Base-by-base conservation (phyloP, 2,888 invertebrate species). In the Chydorus sphaericus region DNA sequence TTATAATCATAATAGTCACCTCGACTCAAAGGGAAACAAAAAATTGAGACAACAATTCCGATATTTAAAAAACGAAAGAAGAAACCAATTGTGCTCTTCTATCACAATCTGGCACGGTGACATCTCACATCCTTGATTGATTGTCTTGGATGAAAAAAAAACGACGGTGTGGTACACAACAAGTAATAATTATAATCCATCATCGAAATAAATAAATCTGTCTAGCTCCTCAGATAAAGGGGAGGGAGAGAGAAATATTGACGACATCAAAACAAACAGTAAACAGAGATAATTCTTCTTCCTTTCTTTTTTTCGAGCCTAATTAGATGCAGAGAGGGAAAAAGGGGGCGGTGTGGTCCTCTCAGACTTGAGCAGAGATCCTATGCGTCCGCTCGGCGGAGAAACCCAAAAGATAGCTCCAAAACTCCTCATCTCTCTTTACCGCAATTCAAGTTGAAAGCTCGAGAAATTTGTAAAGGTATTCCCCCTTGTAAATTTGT, bases 81-180 rank as follows among this genome's bases (percentile, higher is more conserved):
- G n/a, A 44, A 44, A 16, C 44, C 20, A 44, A 44, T 44, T 44
- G 44, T 44, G 44, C 44, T 44, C 44, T 44, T 44, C 44, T 44
- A 44, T 44, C 44, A 44, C 44, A 44, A 44, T 44, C 28, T 26
- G 44, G 44, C 28, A 5, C 11, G 4, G 18, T 26, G 28, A 20
- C 23, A 14, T 44, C 23, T 26, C 44, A 44, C 44, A 44, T 44
- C 18, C 39, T 23, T 44, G 44, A 44, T 44, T 44, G 44, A 44
- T 44, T 44, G 44, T 44, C 44, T 23, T 28, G 23, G 44, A 44
- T 44, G 23, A n/a, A n/a, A n/a, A n/a, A n/a, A n/a, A n/a, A 44
- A 44, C 26, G 44, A 44, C 44, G 44, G 23, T 28, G 23, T 28
- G 26, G 44, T 26, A 44, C 28, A 16, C 26, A 44, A n/a, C n/a